Evolutionary conservation across 2,888 invertebrate genomes (phyloP).

Genomic region (Agonopterix alstromeriana): DNA sequence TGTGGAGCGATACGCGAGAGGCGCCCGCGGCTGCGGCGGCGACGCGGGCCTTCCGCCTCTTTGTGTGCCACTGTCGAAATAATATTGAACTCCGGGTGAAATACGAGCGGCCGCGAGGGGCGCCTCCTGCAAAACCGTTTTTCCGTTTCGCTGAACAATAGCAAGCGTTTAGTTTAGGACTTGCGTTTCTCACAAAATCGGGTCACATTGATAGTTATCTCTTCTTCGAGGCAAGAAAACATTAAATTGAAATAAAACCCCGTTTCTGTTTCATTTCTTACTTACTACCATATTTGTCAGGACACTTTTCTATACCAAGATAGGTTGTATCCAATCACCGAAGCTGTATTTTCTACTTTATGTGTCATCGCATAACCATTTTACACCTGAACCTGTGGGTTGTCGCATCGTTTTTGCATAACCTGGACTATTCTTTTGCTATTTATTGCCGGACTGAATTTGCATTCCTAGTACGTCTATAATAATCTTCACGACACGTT

Average conservation of each 20-base stretch:
- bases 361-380: constrained; percentile 29
- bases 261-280: too few species aligned
- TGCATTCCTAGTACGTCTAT: constrained; percentile 59
- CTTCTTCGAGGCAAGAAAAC: too few species aligned
- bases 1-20: constrained; percentile 58
- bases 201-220: constrained; percentile 30
- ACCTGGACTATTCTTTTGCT: constrained; percentile 41
- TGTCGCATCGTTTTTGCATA: constrained; percentile 39
- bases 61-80: constrained; percentile 69
- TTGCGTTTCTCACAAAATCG: constrained; percentile 34
- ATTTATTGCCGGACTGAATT: constrained; percentile 61
- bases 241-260: too few species aligned
- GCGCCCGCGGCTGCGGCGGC: constrained; percentile 51
- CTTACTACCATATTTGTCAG: too few species aligned
- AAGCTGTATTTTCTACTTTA: constrained; percentile 17
- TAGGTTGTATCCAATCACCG: background rate
- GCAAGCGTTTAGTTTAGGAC: constrained; percentile 57
- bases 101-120: constrained; percentile 64
- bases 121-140: constrained; percentile 65
- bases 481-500: constrained; percentile 57
- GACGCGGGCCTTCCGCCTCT: constrained; percentile 63
- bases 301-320: too few species aligned
- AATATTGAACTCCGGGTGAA: constrained; percentile 72
- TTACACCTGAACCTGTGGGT: constrained; percentile 31
- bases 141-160: constrained; percentile 67